Evolutionary conservation across 2,113 vertebrate genomes (phyloP).

Genomic region (Pachycephala philippinensis): DNA sequence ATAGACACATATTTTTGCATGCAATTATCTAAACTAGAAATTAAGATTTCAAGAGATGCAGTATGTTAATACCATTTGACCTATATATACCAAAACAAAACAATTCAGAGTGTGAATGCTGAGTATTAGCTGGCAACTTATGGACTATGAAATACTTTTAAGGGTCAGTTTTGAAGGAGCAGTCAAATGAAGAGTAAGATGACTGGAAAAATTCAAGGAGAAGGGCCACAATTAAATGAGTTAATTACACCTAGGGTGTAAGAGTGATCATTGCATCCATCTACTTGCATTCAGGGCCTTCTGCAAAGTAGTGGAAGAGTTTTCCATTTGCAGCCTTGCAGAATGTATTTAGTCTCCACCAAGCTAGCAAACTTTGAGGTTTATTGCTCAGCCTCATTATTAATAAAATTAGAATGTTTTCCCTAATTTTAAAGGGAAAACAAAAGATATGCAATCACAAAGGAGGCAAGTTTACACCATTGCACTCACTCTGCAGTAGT

Average conservation of each 20-base stretch:
- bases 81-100: neutral
- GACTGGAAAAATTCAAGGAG: neutral
- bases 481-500: neutral
- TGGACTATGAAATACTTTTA: neutral
- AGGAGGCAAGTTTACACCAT: neutral
- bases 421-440: neutral
- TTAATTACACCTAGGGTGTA: rapidly evolving
- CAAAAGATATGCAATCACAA: neutral
- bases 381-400: neutral
- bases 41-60: neutral
- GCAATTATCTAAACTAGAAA: neutral
- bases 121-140: neutral
- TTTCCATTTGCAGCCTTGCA: neutral
- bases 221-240: neutral
- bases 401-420: neutral
- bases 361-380: neutral
- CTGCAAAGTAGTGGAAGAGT: neutral
- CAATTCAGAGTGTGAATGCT: neutral
- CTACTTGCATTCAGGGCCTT: neutral
- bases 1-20: neutral
- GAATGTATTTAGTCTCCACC: neutral
- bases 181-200: neutral
- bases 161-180: neutral
- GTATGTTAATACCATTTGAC: neutral
- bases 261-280: neutral